A percentile compares a stretch with the other conserved stretches of the same genome.
Conservation (phyloP, 2,113 vertebrate genomes). For the Camelus bactrianus region DNA sequence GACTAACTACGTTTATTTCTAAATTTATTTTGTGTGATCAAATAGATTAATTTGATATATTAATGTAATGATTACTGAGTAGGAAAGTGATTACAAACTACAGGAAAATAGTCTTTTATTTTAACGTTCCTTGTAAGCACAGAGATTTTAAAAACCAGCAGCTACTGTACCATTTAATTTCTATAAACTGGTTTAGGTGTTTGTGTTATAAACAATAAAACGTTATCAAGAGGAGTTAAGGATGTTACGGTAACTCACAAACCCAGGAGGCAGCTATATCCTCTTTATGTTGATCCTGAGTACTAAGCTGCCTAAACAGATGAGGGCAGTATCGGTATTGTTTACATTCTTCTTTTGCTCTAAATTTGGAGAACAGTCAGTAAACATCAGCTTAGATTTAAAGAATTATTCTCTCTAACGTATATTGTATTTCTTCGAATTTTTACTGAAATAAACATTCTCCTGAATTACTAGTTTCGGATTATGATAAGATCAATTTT, state of each 20-base stretch:
- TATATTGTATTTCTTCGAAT: not conserved
- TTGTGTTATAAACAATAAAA: not conserved
- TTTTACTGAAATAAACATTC: not conserved
- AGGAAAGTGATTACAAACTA: not conserved
- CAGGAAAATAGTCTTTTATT: not conserved
- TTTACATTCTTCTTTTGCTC: not conserved
- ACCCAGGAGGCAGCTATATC: not conserved
- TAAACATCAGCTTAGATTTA: not conserved
- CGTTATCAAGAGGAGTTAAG: not conserved
- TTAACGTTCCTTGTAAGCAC: not conserved
- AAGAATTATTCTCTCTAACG: not conserved
- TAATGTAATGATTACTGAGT: not conserved
- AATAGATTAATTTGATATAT: slow-evolving; percentile 2
- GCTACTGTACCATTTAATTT: not conserved
- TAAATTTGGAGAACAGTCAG: not conserved
- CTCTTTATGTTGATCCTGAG: not conserved
- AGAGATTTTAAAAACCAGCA: not conserved
- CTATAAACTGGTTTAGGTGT: not conserved
- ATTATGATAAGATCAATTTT: not conserved
- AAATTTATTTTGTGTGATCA: not conserved
- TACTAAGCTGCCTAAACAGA: not conserved
- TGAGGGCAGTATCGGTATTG: no score
- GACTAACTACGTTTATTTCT: not conserved
- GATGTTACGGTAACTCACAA: not conserved
- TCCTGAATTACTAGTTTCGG: not conserved